Conservation (phyloP, 2,113 vertebrate species). For the Alces alces region DNA sequence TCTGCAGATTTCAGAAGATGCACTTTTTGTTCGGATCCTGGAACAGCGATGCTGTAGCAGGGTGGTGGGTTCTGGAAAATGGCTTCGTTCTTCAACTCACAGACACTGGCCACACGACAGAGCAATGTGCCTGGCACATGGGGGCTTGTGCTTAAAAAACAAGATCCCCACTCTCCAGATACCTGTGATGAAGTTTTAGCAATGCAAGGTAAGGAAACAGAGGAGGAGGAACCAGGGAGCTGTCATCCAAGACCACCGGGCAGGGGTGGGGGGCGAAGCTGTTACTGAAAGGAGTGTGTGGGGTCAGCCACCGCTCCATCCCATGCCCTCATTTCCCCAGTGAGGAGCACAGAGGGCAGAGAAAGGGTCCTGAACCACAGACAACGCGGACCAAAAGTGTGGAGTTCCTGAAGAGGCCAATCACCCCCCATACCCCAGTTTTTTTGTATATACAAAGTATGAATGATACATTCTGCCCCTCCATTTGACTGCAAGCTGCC, state of each 20-base stretch:
- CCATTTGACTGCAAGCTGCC: background rate
- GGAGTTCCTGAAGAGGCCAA: background rate
- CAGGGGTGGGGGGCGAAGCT: background rate
- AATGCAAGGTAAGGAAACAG: background rate
- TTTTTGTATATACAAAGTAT: background rate
- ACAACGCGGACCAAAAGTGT: background rate
- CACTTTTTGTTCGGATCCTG: background rate
- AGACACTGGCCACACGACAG: background rate
- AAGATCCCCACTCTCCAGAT: background rate
- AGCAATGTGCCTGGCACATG: background rate
- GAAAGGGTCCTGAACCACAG: background rate
- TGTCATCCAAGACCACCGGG: background rate
- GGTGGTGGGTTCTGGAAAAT: background rate
- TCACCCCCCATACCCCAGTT: rapidly evolving
- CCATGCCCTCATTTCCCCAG: background rate
- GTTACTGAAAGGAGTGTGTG: background rate
- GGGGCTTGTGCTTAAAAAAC: background rate
- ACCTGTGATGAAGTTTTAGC: background rate
- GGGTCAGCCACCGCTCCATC: background rate
- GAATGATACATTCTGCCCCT: background rate
- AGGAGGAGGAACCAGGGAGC: background rate
- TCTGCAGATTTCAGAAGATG: background rate
- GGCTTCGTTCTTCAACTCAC: background rate
- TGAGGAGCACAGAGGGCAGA: background rate
- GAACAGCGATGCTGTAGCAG: background rate